phyloP scores from a whole-genome alignment of 1,140 invertebrate genomes.

The Trachymyrmex cornetzi region DNA sequence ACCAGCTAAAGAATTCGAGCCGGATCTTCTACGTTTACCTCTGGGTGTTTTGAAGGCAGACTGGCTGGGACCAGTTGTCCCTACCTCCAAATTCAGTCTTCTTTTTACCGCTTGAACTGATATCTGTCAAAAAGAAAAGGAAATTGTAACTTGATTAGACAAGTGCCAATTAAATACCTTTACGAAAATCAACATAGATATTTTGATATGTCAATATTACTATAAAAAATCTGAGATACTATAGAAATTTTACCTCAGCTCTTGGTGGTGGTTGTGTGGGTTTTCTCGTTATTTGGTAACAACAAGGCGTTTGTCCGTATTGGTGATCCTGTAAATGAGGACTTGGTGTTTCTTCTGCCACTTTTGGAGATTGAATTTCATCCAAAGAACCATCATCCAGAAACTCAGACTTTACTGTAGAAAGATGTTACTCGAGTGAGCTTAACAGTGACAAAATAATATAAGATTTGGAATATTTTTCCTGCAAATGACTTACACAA shows the following conservation, averaged over 20 bases:
- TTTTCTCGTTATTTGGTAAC: conserved; percentile 90
- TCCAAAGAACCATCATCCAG: conserved; percentile 84
- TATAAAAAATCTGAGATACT: background rate
- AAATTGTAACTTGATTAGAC: background rate
- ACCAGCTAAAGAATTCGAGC: conserved; percentile 82
- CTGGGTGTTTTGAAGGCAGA: conserved; percentile 88
- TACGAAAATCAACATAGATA: background rate
- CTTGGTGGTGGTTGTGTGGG: conserved; percentile 86
- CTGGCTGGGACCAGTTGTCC: conserved; percentile 84
- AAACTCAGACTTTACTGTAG: conserved; percentile 84
- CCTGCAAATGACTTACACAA: conserved; percentile 79
- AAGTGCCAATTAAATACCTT: background rate
- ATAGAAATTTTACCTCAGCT: conserved; percentile 82
- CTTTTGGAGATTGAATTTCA: conserved; percentile 83
- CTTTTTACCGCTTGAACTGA: conserved; percentile 91
- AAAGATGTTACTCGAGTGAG: background rate
- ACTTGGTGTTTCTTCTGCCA: conserved; percentile 88
- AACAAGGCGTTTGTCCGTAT: conserved; percentile 93
- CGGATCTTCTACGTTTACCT: conserved; percentile 86
- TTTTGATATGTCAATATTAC: background rate
- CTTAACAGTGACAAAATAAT: background rate
- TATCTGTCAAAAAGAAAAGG: conserved; percentile 77
- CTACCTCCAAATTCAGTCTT: conserved; percentile 91
- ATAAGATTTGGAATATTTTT: background rate
- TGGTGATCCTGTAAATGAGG: conserved; percentile 94